A percentile compares a stretch with the other conserved stretches of the same genome.
Evolutionary conservation across 2,113 vertebrate genomes (phyloP).

Genomic region (Osmerus eperlanus): DNA sequence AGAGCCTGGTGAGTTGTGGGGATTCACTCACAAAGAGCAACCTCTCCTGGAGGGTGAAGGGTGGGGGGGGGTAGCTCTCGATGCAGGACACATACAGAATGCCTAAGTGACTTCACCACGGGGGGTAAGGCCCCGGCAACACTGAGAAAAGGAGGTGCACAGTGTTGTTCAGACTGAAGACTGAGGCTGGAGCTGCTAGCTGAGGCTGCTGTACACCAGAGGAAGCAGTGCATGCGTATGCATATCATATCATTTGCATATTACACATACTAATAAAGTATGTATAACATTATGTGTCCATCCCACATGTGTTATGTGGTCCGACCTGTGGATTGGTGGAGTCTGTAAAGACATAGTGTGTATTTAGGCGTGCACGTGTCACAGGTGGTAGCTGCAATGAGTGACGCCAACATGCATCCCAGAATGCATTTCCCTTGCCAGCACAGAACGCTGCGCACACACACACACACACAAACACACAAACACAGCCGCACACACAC

Average conservation of each 20-base stretch:
- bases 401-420: too few relatives aligned
- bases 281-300: too few relatives aligned
- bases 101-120: slow-evolving; percentile 27
- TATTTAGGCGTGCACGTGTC: too few relatives aligned
- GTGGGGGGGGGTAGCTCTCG: neutral
- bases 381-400: too few relatives aligned
- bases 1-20: slow-evolving; percentile 15
- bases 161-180: slow-evolving; percentile 28
- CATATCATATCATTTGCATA: too few relatives aligned
- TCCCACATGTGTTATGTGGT: too few relatives aligned
- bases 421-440: too few relatives aligned
- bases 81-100: slow-evolving; percentile 30
- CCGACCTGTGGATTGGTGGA: too few relatives aligned
- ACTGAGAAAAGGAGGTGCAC: slow-evolving; percentile 25
- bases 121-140: neutral
- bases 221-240: slow-evolving; percentile 22
- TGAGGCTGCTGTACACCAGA: slow-evolving; percentile 51
- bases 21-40: slow-evolving; percentile 27
- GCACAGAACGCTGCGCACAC: neutral
- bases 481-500: neutral
- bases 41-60: slow-evolving; percentile 12
- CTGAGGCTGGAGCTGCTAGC: neutral
- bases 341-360: too few relatives aligned
- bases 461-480: neutral
- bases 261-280: too few relatives aligned